Evolutionary conservation across 2,888 invertebrate genomes (phyloP), one percentile per base, ranked within the genome.

Genomic region (Epiperipatus broadwayi): DNA sequence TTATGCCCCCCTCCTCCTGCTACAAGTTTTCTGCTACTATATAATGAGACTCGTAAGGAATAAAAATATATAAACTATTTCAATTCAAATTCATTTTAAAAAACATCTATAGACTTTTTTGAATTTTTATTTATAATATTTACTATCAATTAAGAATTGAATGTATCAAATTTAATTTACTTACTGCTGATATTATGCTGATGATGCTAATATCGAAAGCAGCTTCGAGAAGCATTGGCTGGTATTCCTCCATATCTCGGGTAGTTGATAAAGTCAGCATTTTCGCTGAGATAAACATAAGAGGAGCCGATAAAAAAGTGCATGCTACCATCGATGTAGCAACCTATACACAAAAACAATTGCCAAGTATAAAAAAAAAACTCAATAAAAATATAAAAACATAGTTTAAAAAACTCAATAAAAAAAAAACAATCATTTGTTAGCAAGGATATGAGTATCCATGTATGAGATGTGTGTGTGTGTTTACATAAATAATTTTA

Each of bases 201-300:
- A 78, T 68, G 34, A 84, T 73, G 47, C 84, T 80, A 33, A 85
- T 67, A 51, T 87, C 80, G 48, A 84, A 74, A 1, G 80, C 75
- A 50, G 84, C 85, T 22, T 66, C 63, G 54, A 75, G 73, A 38
- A 89, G 58, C 48, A 84, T 73, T 19, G 69, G 70, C 1, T 77
- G 70, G 53, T 78, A 87, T 51, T 81, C n/a, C n/a, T n/a, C 76
- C 19, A 66, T 56, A 1, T 77, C 74, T 46, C 65, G 65, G 35
- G 71, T 58, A 47, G 75, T 73, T 35, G 77, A 75, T 33, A 80
- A 60, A 0, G 79, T 75, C 48, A 89, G 80, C 71, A 91, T 76
- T 66, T 84, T 80, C 1, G 89, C 85, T 0, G 91, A 89, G 42
- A 89, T 71, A 56, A 85, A 89, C 80, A 91, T 89, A 49, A 91